These are phyloP conservation scores for Heliangelus exortis DNA, from an alignment of 2,797 vertebrate genomes.

Conservation along the genomic window DNA sequence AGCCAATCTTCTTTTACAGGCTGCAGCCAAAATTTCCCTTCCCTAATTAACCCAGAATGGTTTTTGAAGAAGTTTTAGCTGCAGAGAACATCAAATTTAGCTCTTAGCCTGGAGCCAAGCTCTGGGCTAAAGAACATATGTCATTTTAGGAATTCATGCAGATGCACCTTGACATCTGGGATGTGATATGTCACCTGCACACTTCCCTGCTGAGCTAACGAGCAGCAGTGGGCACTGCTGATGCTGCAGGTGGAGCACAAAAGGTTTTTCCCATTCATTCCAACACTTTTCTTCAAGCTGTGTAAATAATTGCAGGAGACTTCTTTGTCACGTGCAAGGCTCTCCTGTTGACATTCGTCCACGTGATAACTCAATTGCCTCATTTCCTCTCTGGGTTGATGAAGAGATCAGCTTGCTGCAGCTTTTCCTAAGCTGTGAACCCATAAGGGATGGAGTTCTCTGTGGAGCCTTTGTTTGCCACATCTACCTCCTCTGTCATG, in stretches of 20 bases:
- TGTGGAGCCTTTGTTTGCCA: background rate
- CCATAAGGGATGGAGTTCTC: background rate
- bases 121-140: conserved; percentile 77
- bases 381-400: background rate
- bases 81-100: conserved; percentile 78
- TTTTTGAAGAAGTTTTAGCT: conserved; percentile 75
- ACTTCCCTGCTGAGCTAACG: background rate
- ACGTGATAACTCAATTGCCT: background rate
- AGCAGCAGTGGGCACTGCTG: background rate
- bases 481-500: background rate
- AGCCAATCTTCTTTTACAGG: conserved; percentile 47
- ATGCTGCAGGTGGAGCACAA: background rate
- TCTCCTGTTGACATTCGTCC: conserved; percentile 19
- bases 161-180: conserved; percentile 72
- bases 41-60: conserved; percentile 75
- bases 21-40: conserved; percentile 69
- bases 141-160: conserved; percentile 75
- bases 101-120: conserved; percentile 76
- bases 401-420: background rate
- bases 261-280: background rate
- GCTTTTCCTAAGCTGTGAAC: background rate
- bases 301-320: conserved; percentile 5
- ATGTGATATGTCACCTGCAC: conserved; percentile 43
- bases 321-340: background rate
- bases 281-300: background rate